Evolutionary conservation across 2,888 invertebrate species (phyloP), one percentile per base, ranked within the genome.

Genomic region (Drosophila testacea): DNA sequence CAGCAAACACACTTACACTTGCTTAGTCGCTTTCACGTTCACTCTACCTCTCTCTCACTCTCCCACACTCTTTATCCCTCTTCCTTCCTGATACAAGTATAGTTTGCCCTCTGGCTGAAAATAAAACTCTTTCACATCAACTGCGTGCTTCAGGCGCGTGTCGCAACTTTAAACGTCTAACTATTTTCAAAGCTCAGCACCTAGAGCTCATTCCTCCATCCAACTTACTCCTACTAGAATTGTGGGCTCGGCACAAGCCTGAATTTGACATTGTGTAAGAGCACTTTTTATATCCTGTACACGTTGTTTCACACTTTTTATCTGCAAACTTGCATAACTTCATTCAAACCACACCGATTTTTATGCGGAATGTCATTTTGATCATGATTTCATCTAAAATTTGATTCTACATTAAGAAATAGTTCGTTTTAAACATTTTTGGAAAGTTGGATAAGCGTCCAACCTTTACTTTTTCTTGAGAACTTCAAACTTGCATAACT

Each of bases 121-220:
- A 36, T 36, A 44, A 48, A 52, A 48, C 75, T 52, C 48, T 56
- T 73, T 73, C 30, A 47, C 46, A 44, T 42, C 34, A 56, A 56
- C 47, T 44, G n/a, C 9, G 52, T 54, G 54, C 30, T 48, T 36
- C 36, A 16, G 38, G 32, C 62, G 10, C 63, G 57, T 50, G 16
- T 42, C 30, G 30, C 55, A 66, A 73, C 55, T 54, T 69, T 44
- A 41, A 42, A 55, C 36, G 44, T 16, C 64, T 42, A 72, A 72
- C 60, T 61, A 52, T 59, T 57, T 28, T 5, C 27, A 64, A 48
- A 47, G 38, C 13, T n/a, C 22, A 10, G 28, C 55, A 50, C 1
- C 41, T 16, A 13, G 27, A 41, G 7, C 2, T 6, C 7, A 5
- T 30, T 9, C 5, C 47, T 4, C n/a, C 22, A 32, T 16, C 10